Conservation (phyloP, 1,140 invertebrate species). For the Diachasma alloeum region DNA sequence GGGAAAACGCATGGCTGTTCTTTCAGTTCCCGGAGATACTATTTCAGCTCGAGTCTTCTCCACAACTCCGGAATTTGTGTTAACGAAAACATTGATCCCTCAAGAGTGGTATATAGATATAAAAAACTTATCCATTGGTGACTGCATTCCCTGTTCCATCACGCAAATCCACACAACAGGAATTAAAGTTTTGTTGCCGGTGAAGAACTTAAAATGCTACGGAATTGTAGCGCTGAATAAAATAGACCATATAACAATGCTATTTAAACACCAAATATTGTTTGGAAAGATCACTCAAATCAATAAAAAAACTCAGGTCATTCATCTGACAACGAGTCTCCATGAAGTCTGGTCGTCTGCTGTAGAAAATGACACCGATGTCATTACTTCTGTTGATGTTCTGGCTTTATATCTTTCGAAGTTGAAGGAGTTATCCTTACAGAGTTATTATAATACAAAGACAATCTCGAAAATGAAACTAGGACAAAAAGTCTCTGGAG, state of each 20-base stretch:
- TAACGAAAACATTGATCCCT: slow-evolving; percentile 46
- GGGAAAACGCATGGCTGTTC: slow-evolving; percentile 42
- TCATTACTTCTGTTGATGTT: slow-evolving; percentile 40
- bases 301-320: slow-evolving; percentile 29
- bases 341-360: slow-evolving; percentile 38
- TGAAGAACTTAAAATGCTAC: slow-evolving; percentile 37
- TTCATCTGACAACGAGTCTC: slow-evolving; percentile 41
- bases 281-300: slow-evolving; percentile 46
- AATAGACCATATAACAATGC: slow-evolving; percentile 36
- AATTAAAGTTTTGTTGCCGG: slow-evolving; percentile 46
- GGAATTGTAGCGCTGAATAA: slow-evolving; percentile 36
- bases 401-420: slow-evolving; percentile 50
- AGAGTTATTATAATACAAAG: slow-evolving; percentile 39
- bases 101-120: slow-evolving; percentile 28
- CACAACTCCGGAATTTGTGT: slow-evolving; percentile 43
- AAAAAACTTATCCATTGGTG: slow-evolving; percentile 41
- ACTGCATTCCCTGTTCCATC: slow-evolving; percentile 50
- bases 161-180: slow-evolving; percentile 35
- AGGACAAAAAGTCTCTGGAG: slow-evolving; percentile 49
- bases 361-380: slow-evolving; percentile 36
- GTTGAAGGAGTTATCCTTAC: slow-evolving; percentile 41
- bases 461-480: slow-evolving; percentile 44
- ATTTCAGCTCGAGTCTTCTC: slow-evolving; percentile 51
- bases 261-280: slow-evolving; percentile 46
- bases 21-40: slow-evolving; percentile 42